Evolutionary conservation across 64 coral and sea anemone species (phyloP), one percentile per base, ranked within the genome.

Genomic region (Acropora yongei): DNA sequence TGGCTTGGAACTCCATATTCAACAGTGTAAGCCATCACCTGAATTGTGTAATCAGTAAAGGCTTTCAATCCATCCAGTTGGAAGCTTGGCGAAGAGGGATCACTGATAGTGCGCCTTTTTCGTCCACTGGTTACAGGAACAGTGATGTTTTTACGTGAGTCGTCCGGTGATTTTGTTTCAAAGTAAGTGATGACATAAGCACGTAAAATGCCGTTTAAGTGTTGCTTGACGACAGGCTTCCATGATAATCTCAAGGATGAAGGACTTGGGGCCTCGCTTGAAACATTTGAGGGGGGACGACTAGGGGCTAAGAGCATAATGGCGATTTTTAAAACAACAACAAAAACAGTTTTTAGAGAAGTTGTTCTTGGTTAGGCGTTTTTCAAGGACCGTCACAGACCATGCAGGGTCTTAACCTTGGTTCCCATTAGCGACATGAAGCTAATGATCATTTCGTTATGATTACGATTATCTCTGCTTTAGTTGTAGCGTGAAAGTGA

Each of bases 21-120:
- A 14, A 77, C 80, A 11, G 95, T 96, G 19, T 83, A 82, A 46
- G 95, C 91, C 55, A 93, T 6, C 46, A 96, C 87, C 72, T 96
- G 95, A 57, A 96, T 65, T 1, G 76, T 89, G 75, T 96, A 96
- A 19, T 57, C 58, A 39, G 95, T 96, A 60, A 81, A 91, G 30
- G 53, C 79, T 18, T 47, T 72, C 4, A 96, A 77, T 57, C 68
- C 91, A 18, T 30, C 47, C 4, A 95, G 8, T 2, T 89, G 46
- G 18, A 91, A 88, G 3, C 79, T 77, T 6, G 41, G 73, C 6
- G 95, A 84, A 69, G 82, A 85, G 17, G 44, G 44, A 41, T 89
- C 86, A 30, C 47, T 19, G n/a, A 96, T 67, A 50, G 82, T 88
- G 47, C 95, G 65, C 76, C 69, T 87, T 49, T 68, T 83, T 42